A percentile compares a stretch with the other conserved stretches of the same genome.
phyloP scores from a whole-genome alignment of 2,888 invertebrate species.

The Drosophila trichaetosa region DNA sequence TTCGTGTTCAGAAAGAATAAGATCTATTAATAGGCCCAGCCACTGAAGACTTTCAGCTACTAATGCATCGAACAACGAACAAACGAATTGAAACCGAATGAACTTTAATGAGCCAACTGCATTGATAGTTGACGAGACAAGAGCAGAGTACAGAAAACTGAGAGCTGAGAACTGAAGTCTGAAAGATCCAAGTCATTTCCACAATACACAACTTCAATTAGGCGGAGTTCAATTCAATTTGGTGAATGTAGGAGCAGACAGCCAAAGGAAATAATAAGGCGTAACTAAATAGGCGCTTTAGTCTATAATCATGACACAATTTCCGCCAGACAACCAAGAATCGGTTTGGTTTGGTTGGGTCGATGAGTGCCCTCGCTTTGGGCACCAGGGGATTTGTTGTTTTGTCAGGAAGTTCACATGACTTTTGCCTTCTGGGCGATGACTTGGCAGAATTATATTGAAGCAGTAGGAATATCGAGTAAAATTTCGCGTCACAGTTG shows the following conservation, averaged over 20 bases:
- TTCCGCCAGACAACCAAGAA: slow-evolving; percentile 61
- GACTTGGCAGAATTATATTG: slow-evolving; percentile 50
- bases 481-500: slow-evolving; percentile 71
- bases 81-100: slow-evolving; percentile 53
- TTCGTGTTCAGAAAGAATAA: slow-evolving; percentile 30
- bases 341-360: neutral
- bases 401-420: slow-evolving; percentile 76
- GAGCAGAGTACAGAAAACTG: neutral
- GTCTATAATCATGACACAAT: slow-evolving; percentile 81
- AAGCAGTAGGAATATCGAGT: slow-evolving; percentile 45
- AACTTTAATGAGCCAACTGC: slow-evolving; percentile 61
- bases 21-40: slow-evolving; percentile 5
- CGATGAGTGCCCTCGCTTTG: slow-evolving; percentile 26
- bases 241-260: slow-evolving; percentile 36
- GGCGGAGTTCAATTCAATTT: slow-evolving; percentile 67
- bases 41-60: slow-evolving; percentile 12
- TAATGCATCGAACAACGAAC: slow-evolving; percentile 21
- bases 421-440: slow-evolving; percentile 58
- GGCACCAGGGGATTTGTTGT: slow-evolving; percentile 12
- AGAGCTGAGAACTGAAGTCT: neutral
- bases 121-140: slow-evolving; percentile 37
- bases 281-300: slow-evolving; percentile 80
- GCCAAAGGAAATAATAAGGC: slow-evolving; percentile 75
- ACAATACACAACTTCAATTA: slow-evolving; percentile 70
- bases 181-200: slow-evolving; percentile 72